Base-by-base conservation (phyloP, 30 jellyfish, hydroid and myxozoan species). In the Nemopilema nomurai region DNA sequence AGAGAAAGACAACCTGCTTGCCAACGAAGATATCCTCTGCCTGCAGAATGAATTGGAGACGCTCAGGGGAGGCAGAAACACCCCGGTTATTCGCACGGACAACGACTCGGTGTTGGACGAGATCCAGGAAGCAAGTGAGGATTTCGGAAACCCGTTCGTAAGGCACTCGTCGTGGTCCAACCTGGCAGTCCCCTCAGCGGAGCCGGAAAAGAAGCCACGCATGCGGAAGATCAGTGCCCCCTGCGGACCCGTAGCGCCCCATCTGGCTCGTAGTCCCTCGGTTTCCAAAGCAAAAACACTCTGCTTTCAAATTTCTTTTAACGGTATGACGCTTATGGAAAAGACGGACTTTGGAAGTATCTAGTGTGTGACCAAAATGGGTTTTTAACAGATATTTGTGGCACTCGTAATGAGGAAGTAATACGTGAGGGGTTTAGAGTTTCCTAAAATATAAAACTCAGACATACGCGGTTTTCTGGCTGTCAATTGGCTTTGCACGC, bases 231-330 rank as follows among this genome's bases (percentile, higher is more conserved):
- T 29, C 30, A 84, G 93, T 49, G 93, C 83, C 6, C 93, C 93
- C 1, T 68, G 81, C 65, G 81, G 89, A 25, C 89, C 89, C 17
- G 31, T 74, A 22, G 16, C 63, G 28, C 82, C 93, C 30, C 16
- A 27, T 65, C 28, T 51, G 1, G 71, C 84, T 8, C 69, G 93
- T 26, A 30, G 87, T 16, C 93, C 93, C 53, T 84, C 93, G 21
- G 87, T 87, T 19, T 71, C 96, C 1, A 81, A 87, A 33, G 96
- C 96, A 62, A 87, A 87, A 52, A 87, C 96, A 49, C 87, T 87
- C 18, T 87, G 96, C 63, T 87, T 87, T 72, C 90, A 87, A 32
- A 87, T 85, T 57, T 85, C 95, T 22, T 86, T 86, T 67, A 86
- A 86, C 33, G 87, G 95, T 1, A 77, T 73, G 86, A 77, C 95